Evolutionary conservation across 35 echinoderm and acorn worm genomes (phyloP).

Genomic region (Apostichopus parvimensis): DNA sequence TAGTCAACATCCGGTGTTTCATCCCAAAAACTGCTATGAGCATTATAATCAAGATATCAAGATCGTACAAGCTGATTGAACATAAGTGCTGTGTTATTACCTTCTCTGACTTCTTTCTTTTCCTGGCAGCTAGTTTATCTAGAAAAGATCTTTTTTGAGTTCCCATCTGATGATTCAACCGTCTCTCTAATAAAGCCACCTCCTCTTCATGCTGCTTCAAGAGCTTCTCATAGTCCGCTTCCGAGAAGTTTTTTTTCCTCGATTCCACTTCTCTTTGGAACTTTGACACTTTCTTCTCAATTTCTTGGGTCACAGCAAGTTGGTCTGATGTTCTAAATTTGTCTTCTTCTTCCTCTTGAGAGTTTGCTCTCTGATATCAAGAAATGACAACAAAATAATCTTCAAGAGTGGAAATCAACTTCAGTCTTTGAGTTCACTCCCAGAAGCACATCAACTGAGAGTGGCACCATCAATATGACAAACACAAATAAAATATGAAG

Average conservation of each 20-base stretch:
- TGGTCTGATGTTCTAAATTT: neutral
- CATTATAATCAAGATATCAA: too few relatives aligned
- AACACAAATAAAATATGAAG: too few relatives aligned
- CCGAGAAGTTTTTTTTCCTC: slow-evolving; percentile 64
- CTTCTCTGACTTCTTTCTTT: slow-evolving; percentile 30
- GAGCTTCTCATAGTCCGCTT: slow-evolving; percentile 74
- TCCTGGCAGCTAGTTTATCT: slow-evolving; percentile 67
- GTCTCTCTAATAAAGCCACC: slow-evolving; percentile 38
- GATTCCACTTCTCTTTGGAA: slow-evolving; percentile 70
- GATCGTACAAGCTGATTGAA: too few relatives aligned
- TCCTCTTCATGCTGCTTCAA: slow-evolving; percentile 74
- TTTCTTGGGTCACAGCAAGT: slow-evolving; percentile 1
- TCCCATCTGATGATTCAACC: slow-evolving; percentile 49
- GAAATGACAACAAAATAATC: neutral
- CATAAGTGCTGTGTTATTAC: neutral
- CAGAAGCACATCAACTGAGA: too few relatives aligned
- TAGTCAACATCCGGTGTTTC: too few relatives aligned
- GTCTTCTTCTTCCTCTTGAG: neutral
- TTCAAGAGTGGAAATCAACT: too few relatives aligned
- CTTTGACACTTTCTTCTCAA: slow-evolving; percentile 51
- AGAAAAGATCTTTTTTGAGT: slow-evolving; percentile 63
- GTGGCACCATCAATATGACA: too few relatives aligned
- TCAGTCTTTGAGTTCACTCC: too few relatives aligned
- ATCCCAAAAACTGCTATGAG: too few relatives aligned
- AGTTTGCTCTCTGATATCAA: neutral